phyloP scores from a whole-genome alignment of 2,888 invertebrate genomes.

The Tipula vernalis region DNA sequence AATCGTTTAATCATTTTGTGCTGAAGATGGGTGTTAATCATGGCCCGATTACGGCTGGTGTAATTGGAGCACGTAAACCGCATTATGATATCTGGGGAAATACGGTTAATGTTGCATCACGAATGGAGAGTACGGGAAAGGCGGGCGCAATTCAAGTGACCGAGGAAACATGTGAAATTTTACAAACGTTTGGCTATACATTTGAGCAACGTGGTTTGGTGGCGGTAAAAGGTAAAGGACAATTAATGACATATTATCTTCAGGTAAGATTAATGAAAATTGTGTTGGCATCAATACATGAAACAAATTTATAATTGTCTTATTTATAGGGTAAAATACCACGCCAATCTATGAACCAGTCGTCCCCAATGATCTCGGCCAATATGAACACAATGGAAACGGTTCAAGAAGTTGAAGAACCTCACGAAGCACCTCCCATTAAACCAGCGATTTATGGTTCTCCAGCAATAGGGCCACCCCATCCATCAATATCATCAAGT shows the following conservation, averaged over 20 bases:
- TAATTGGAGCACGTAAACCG: conserved; percentile 88
- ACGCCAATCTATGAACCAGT: conserved; percentile 13
- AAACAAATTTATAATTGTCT: not conserved
- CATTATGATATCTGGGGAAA: conserved; percentile 97
- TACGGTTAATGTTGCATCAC: conserved; percentile 91
- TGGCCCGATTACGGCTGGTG: conserved; percentile 90
- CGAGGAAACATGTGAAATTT: conserved; percentile 82
- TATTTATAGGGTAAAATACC: conserved; percentile 15
- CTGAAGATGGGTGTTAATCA: conserved; percentile 91
- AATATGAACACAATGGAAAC: conserved; percentile 29
- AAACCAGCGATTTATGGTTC: not conserved
- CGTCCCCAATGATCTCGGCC: conserved; percentile 20
- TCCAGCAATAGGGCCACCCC: not conserved
- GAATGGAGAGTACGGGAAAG: conserved; percentile 97
- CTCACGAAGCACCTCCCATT: conserved; percentile 26
- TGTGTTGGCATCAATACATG: not conserved
- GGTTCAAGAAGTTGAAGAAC: conserved; percentile 35
- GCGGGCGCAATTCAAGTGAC: conserved; percentile 92
- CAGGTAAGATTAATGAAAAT: conserved; percentile 38
- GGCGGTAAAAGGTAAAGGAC: conserved; percentile 93
- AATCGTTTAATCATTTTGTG: conserved; percentile 90
- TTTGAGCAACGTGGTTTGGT: conserved; percentile 92
- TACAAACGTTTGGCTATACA: conserved; percentile 78
- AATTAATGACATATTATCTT: conserved; percentile 89
- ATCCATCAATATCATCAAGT: conserved; percentile 11